Base-by-base conservation (phyloP, 1,140 invertebrate species). In the Neomicropteryx cornuta region DNA sequence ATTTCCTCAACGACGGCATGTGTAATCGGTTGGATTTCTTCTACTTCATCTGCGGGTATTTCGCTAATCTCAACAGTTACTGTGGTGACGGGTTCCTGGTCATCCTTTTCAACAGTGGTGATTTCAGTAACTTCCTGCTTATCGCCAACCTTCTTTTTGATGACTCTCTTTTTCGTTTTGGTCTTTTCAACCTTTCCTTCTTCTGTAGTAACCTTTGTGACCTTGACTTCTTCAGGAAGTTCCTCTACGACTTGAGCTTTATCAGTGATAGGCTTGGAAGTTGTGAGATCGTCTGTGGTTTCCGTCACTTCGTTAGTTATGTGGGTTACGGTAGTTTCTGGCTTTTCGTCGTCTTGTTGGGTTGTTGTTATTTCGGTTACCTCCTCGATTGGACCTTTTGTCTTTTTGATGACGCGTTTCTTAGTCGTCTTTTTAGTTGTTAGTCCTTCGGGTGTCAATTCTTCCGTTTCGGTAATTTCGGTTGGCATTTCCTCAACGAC, bases 61-160 rank as follows among this genome's bases (percentile, higher is more conserved):
- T 48, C 36, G 34, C 14, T 36, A n/a, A n/a, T n/a, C n/a, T n/a
- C n/a, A 38, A 42, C 53, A 42, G 53, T 54, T 30, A 60, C 50
- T 24, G 59, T 57, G 21, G 58, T 55, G 42, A 63, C 48, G 11
- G 58, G 53, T 29, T 49, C 50, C 41, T 69, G 53, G 32, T 56
- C 60, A 40, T 59, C 61, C 41, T 54, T 55, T 30, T 62, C 41
- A 8, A 59, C 50, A 31, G 58, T 58, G 16, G 56, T 52, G 23
- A 61, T 62, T 50, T 65, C 62, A 17, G 58, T 58, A 3, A 54
- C 38, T 42, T 67, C 51, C 41, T 60, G 49, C 33, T 53, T 52
- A 6, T 52, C 48, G 28, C 52, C 51, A 20, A 57, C 41, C 8
- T 57, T 52, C 36, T 52, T 60, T 36, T 57, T 59, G 11, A 66